Base-by-base conservation (phyloP, 2,797 vertebrate species). In the Trematomus bernacchii region DNA sequence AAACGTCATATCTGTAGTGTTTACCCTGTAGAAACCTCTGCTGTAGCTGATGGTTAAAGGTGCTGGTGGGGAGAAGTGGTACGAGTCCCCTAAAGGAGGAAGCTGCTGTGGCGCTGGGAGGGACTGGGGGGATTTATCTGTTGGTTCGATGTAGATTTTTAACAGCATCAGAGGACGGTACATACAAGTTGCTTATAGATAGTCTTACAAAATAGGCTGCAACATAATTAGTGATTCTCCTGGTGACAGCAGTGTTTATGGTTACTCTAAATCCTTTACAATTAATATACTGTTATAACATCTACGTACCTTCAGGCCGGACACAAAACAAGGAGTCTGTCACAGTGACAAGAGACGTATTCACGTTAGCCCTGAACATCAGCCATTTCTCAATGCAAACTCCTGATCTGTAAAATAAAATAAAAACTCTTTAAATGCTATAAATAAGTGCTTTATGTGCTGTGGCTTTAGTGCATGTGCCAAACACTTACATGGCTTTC, bases 331-430 rank as follows among this genome's bases (percentile, higher is more conserved):
- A 73, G 15, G 90, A 83, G 77, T 94, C 93, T 0, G 90, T 94
- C 70, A 89, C 83, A 14, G 91, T 93, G 73, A 95, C 60, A 8
- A 93, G 87, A 57, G 90, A 83, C 14, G 89, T 88, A 77, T 95
- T 80, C 65, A 95, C 85, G 5, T 95, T 95, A 48, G 93, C 87
- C 83, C 63, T 85, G 83, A 95, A 96, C 79, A 96, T 88, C 63
- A 95, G 76, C 94, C 94, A 95, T 66, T 93, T 94, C 80, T 96
- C 95, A 42, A 95, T 50, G 73, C 95, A 96, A 55, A 89, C 82
- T 43, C 85, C 93, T 48, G 79, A 85, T 74, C 95, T 96, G 86
- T 21, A 52, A 73, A 71, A 72, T 9, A 53, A 43, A 52, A 2
- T 14, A 9, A 16, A 14, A 33, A 3, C 1, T 0, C 21, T 54